Evolutionary conservation across 2,888 invertebrate species (phyloP), one percentile per base, ranked within the genome.

Genomic region (Tetrapedia diversipes): DNA sequence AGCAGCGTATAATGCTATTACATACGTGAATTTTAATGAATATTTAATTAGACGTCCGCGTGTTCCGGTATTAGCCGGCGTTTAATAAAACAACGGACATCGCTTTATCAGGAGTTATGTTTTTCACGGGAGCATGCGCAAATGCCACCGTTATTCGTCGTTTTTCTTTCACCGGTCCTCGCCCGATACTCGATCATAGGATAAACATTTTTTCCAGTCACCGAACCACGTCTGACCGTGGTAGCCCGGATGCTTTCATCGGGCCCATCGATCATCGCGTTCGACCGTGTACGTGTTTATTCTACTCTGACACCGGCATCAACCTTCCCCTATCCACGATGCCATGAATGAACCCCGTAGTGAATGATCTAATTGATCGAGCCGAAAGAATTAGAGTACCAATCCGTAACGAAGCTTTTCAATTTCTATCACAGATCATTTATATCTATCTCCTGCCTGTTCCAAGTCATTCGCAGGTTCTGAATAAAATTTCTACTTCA

Each of bases 201-300:
- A 56, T 57, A 70, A 70, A 67, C 41, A 57, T 54, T 70, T 70
- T 67, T 56, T 57, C 56, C 47, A 37, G 67, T 57, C 67, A 67
- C 41, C 41, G 54, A 19, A 22, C 39, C 24, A 67, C 56, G 47
- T 56, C 56, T 57, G 67, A 41, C 47, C 56, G 24, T n/a, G n/a
- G n/a, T 67, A 32, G 49, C 39, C 47, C 19, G 39, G 39, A 19
- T 56, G 70, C 56, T 70, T 67, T 70, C 70, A 49, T 34, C 16
- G 39, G 37, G 19, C 29, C 54, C 49, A 70, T 70, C 68, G 68
- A 70, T 70, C 70, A 57, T 56, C 16, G n/a, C n/a, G 68, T 49
- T 68, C 22, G 70, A 41, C 56, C 41, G 49, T 24, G 32, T 41
- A 41, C 56, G 41, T 27, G 68, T 37, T 70, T 67, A 34, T 47